A percentile compares a stretch with the other conserved stretches of the same genome.
Evolutionary conservation across 2,113 vertebrate genomes (phyloP).

Genomic region (Orthochromis indermauri): DNA sequence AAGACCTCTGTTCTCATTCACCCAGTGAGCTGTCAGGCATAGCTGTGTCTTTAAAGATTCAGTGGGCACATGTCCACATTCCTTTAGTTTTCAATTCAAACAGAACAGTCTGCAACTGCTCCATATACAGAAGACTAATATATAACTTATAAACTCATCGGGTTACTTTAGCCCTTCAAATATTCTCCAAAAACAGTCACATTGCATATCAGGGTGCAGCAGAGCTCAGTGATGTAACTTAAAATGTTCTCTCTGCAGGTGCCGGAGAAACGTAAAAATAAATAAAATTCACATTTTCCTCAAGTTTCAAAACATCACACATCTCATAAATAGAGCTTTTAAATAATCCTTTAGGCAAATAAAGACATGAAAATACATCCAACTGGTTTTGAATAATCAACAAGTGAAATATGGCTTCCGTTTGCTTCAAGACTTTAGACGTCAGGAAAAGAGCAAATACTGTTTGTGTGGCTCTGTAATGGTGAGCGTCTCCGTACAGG

Average conservation of each 20-base stretch:
- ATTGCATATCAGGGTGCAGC: conserved; percentile 8
- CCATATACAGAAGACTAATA: background rate
- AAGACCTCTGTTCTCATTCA: background rate
- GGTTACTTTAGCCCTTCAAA: conserved; percentile 32
- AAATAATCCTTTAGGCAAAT: background rate
- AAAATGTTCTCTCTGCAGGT: background rate
- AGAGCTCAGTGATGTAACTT: background rate
- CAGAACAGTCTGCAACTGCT: background rate
- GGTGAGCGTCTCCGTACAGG: background rate
- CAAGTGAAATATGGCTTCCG: background rate
- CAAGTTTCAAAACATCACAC: background rate
- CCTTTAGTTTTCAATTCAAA: background rate
- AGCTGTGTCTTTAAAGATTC: background rate
- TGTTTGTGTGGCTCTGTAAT: background rate
- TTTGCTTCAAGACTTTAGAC: background rate
- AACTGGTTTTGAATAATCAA: background rate
- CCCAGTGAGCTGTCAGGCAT: background rate
- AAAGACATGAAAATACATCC: background rate
- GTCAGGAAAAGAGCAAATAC: background rate
- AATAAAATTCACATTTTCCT: background rate
- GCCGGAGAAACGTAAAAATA: background rate
- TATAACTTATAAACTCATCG: background rate
- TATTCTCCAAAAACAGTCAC: background rate
- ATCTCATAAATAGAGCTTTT: background rate
- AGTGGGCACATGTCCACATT: background rate